Conservation (phyloP, 2,797 vertebrate genomes). For the Spinus olivaceus region DNA sequence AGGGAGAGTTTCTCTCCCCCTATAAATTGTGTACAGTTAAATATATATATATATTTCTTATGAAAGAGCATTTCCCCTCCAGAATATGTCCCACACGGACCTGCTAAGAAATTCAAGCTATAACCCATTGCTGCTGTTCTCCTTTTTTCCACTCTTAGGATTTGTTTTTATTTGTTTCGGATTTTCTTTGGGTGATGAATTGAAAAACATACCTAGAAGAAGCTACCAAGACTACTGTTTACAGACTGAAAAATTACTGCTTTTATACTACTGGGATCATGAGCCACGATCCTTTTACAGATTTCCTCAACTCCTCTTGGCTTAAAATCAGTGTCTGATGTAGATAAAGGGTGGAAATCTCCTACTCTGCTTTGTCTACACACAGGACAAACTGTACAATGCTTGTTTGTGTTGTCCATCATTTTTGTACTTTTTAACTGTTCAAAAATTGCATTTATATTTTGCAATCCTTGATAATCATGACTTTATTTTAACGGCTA, state of each 20-base stretch:
- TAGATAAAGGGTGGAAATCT: slow-evolving; percentile 59
- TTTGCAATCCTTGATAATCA: slow-evolving; percentile 73
- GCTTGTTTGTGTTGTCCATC: slow-evolving; percentile 64
- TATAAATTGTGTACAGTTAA: slow-evolving; percentile 75
- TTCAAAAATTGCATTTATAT: slow-evolving; percentile 74
- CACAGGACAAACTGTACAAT: slow-evolving; percentile 46
- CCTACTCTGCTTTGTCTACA: slow-evolving; percentile 54
- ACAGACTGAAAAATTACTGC: slow-evolving; percentile 73
- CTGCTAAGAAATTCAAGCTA: slow-evolving; percentile 45
- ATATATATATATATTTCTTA: slow-evolving; percentile 73
- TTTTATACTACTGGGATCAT: slow-evolving; percentile 75
- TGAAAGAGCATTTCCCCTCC: slow-evolving; percentile 57
- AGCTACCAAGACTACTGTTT: slow-evolving; percentile 71
- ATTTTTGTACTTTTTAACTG: slow-evolving; percentile 74
- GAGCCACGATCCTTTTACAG: slow-evolving; percentile 67
- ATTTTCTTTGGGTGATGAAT: slow-evolving; percentile 16
- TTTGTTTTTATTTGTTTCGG: slow-evolving; percentile 17
- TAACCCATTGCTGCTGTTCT: slow-evolving; percentile 64
- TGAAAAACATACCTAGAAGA: slow-evolving; percentile 41
- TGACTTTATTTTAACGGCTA: slow-evolving; percentile 70
- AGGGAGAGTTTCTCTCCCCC: slow-evolving; percentile 54
- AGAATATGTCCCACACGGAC: slow-evolving; percentile 18
- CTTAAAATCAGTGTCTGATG: slow-evolving; percentile 48
- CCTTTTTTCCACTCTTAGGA: slow-evolving; percentile 15
- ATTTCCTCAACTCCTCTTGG: slow-evolving; percentile 32